Percentiles rank a stretch among this genome's conserved stretches.
phyloP scores from a whole-genome alignment of 2,888 invertebrate species.

The Diabrotica balteata region DNA sequence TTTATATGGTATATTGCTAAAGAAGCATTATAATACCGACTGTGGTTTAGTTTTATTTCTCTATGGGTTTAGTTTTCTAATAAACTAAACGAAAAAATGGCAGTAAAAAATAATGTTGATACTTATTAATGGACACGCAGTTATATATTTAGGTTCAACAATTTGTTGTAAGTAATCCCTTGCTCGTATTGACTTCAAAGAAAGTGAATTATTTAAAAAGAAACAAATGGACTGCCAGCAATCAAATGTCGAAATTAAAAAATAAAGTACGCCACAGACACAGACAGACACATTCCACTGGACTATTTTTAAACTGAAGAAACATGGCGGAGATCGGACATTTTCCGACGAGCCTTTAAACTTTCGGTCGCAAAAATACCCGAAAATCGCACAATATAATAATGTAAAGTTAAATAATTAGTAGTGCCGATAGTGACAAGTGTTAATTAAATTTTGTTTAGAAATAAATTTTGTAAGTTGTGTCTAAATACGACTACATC shows the following conservation, averaged over 20 bases:
- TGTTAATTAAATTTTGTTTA: constrained; percentile 22
- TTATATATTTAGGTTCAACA: too few relatives aligned
- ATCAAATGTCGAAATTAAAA: constrained; percentile 28
- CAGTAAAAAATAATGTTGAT: too few relatives aligned
- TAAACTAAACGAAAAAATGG: background rate
- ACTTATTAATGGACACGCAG: too few relatives aligned
- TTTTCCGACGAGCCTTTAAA: constrained; percentile 43
- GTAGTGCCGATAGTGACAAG: constrained; percentile 31
- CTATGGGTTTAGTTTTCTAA: constrained; percentile 1
- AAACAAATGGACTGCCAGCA: constrained; percentile 13
- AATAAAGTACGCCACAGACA: constrained; percentile 24
- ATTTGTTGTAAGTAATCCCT: too few relatives aligned
- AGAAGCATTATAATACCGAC: too few relatives aligned
- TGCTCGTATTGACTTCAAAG: constrained; percentile 4
- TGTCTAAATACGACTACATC: constrained; percentile 18
- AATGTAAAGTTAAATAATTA: constrained; percentile 40
- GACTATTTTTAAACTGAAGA: constrained; percentile 58
- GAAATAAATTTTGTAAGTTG: constrained; percentile 15
- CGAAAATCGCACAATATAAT: constrained; percentile 29
- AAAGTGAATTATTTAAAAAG: constrained; percentile 17
- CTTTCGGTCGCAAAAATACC: constrained; percentile 13
- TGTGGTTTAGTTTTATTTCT: background rate
- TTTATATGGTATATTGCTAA: too few relatives aligned
- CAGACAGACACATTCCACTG: constrained; percentile 46
- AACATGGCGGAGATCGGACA: constrained; percentile 55